phyloP scores from a whole-genome alignment of 2,797 vertebrate genomes.

The Malurus splendens region DNA sequence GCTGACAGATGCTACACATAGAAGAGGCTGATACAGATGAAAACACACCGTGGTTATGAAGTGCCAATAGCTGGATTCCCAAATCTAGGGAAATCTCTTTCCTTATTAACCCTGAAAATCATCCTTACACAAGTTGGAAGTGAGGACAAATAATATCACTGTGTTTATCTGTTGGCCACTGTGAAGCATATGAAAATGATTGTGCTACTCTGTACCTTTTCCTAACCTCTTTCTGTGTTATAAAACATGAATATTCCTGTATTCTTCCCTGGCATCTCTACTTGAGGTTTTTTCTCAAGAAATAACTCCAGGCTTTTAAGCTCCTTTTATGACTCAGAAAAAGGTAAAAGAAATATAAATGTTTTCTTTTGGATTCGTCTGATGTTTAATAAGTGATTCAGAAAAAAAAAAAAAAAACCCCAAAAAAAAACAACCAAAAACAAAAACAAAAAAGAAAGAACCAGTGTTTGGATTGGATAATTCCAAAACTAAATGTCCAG shows the following conservation, averaged over 20 bases:
- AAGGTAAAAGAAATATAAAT: not conserved
- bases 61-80: not conserved
- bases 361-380: not conserved
- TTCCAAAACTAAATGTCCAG: not conserved
- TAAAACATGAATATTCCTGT: not conserved
- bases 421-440: too few relatives aligned
- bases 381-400: not conserved
- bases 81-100: not conserved
- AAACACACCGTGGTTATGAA: not conserved
- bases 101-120: not conserved
- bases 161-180: not conserved
- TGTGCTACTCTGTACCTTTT: not conserved
- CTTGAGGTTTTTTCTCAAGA: not conserved
- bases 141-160: not conserved
- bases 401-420: not conserved
- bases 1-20: accelerated
- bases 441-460: not conserved
- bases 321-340: not conserved
- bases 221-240: not conserved
- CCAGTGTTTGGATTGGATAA: not conserved
- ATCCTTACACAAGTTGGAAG: not conserved
- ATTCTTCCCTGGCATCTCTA: not conserved
- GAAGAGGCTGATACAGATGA: not conserved
- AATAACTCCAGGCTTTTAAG: not conserved
- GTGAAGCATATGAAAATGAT: not conserved